phyloP scores from a whole-genome alignment of 2,113 vertebrate species.

The Saimiri boliviensis region DNA sequence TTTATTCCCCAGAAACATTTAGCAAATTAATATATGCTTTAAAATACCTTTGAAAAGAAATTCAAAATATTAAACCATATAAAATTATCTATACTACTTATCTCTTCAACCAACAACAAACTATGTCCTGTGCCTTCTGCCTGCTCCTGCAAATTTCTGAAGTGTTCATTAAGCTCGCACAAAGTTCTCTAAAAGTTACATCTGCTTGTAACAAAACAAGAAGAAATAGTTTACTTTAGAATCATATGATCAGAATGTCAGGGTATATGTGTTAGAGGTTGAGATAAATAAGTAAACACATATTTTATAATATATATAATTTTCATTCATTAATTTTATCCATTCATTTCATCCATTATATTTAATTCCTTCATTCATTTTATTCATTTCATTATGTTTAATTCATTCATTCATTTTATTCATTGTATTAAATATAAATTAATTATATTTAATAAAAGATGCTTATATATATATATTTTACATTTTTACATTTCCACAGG shows the following conservation, averaged over 20 bases:
- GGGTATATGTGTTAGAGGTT: neutral
- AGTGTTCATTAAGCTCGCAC: neutral
- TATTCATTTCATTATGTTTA: neutral
- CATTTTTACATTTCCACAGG: neutral
- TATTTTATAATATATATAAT: neutral
- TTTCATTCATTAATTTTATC: neutral
- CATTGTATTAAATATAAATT: neutral
- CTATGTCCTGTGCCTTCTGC: neutral
- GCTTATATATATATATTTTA: neutral
- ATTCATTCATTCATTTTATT: neutral
- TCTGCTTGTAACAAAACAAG: neutral
- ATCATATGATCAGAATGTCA: neutral
- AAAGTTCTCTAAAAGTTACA: neutral
- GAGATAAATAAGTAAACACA: neutral
- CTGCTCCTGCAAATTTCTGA: neutral
- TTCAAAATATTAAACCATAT: neutral
- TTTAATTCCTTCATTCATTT: neutral
- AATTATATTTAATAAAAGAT: neutral
- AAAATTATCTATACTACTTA: neutral
- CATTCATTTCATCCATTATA: neutral
- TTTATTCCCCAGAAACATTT: neutral
- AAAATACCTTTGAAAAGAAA: neutral
- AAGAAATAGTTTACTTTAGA: neutral
- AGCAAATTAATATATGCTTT: neutral
- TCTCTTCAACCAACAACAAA: neutral